Base-by-base conservation (phyloP, 2,113 vertebrate genomes). In the Nyctibius bracteatus region DNA sequence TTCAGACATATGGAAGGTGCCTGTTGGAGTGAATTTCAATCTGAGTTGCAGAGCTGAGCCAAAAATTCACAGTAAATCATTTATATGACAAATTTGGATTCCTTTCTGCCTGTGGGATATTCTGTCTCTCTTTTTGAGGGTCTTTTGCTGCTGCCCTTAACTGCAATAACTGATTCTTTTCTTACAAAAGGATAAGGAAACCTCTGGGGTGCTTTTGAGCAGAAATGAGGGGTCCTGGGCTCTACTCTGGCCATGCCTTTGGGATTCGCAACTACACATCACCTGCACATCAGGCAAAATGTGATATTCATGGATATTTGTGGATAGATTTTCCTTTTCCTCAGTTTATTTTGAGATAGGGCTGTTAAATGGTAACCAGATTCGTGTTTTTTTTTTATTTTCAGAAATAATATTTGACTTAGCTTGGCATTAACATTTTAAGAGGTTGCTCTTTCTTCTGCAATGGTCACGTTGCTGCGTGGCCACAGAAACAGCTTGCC, bases 1-100 rank as follows among this genome's bases (percentile, higher is more conserved):
- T 82, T 87, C 92, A 84, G 83, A 70, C 61, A 84, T 87, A 75
- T 65, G 77, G 92, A 79, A 94, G 70, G 88, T 86, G 68, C 35
- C 85, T 86, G 77, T 16, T 81, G 6, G 21, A 84, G 31, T 79
- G 35, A 84, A 63, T 95, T 80, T 65, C 68, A 84, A 72, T 89
- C 68, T 61, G 37, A 31, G 21, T 35, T 65, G 15, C 49, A 75
- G 83, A 82, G 18, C 61, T 58, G 57, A 87, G 91, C 57, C 86
- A 96, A 82, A 94, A 89, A 68, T 72, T 84, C 31, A 54, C 57
- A 79, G 27, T 78, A 86, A 81, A 92, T 91, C 7, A 62, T 61
- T 89, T 63, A 33, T 71, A 54, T 72, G 49, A 57, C 25, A 79
- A 81, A 61, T 37, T 37, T 91, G 41, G n/a, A 79, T 89, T 74